Base-by-base conservation (phyloP, 2,797 vertebrate species). In the Cichlasoma orientale region DNA sequence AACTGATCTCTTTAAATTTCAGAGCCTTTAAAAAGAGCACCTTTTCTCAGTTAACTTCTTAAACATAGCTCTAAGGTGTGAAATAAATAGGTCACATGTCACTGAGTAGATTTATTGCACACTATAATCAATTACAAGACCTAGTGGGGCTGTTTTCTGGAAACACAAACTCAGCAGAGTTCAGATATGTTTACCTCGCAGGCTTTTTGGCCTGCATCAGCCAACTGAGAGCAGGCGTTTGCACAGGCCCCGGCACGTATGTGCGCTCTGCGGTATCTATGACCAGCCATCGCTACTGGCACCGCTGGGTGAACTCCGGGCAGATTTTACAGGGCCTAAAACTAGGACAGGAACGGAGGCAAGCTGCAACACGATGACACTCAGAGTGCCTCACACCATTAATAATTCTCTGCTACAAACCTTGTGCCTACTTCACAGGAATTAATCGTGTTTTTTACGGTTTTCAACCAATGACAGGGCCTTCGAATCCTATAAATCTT, bases 181-280 rank as follows among this genome's bases (percentile, higher is more conserved):
- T 86, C 82, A 87, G 84, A 86, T 86, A 66, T 91, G 90, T 92
- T 91, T 91, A 91, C 89, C 91, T 92, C 87, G 72, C 83, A 91
- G 88, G 80, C 82, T 88, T 85, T 89, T 85, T 87, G 89, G 85
- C 90, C 80, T 18, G 23, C 75, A 75, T 66, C 80, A 79, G 77
- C 79, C 80, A 57, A 79, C 84, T 88, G 75, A 82, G 84, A 80
- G 72, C 82, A 77, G 74, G 81, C 27, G 58, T 54, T 75, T 70
- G 74, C 86, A 85, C 91, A 93, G 73, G 92, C 81, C 85, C 75
- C 71, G 83, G 83, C 93, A 90, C 53, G 87, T 83, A 85, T 19
- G 18, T 31, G 41, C 73, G 68, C 85, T 76, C 57, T 19, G 13
- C 52, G 18, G 70, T 76, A 81, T 77, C 86, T 75, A 57, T 71